Percentiles rank a stretch among this genome's conserved stretches.
phyloP scores from a whole-genome alignment of 2,797 vertebrate genomes.

The Pseudochirops cupreus region DNA sequence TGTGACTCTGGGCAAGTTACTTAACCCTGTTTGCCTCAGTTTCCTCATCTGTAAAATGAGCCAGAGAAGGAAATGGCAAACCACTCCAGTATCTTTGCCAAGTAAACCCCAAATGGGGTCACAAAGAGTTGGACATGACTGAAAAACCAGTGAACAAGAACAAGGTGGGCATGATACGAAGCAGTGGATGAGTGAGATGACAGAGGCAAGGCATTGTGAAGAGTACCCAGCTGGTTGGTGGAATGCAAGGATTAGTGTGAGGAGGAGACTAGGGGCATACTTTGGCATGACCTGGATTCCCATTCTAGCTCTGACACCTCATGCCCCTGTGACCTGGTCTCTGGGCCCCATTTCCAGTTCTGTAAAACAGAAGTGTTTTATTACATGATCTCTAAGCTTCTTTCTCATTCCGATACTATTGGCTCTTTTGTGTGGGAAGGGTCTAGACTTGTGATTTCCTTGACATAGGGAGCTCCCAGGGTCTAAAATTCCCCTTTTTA shows the following conservation, averaged over 20 bases:
- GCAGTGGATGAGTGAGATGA: background rate
- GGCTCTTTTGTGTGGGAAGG: background rate
- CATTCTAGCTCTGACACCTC: background rate
- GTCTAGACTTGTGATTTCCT: background rate
- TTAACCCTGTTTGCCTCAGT: background rate
- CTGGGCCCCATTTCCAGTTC: background rate
- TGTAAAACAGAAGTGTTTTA: background rate
- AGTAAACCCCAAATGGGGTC: background rate
- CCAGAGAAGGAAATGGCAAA: background rate
- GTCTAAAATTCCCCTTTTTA: background rate
- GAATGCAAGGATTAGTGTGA: background rate
- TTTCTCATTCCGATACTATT: background rate
- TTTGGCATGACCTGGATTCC: background rate
- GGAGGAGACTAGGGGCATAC: background rate
- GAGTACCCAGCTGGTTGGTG: background rate
- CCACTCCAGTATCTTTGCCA: background rate
- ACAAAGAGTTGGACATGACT: background rate
- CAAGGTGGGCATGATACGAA: background rate
- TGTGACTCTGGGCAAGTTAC: background rate
- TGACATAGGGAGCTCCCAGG: background rate
- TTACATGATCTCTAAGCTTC: background rate
- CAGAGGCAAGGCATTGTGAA: background rate
- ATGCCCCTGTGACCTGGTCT: background rate
- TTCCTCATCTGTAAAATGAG: background rate
- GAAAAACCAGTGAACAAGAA: background rate